Evolutionary conservation across 2,888 invertebrate genomes (phyloP).

Genomic region (Plutella xylostella): DNA sequence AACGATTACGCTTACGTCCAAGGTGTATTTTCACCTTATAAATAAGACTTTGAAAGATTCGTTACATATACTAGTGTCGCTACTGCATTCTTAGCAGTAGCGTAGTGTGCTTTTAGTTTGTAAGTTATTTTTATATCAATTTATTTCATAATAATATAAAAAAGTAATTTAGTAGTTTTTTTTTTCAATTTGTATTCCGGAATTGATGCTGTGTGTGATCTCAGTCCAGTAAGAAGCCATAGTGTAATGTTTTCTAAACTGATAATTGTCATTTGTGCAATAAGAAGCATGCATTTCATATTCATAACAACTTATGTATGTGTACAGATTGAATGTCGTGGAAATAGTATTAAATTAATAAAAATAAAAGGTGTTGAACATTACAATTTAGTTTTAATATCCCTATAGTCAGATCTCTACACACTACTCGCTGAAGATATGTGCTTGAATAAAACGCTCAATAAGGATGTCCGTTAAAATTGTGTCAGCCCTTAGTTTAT

Average conservation of each 20-base stretch:
- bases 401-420: no score
- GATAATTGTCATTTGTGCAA: constrained; percentile 40
- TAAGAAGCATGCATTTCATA: constrained; percentile 36
- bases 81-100: constrained; percentile 11
- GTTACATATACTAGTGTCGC: constrained; percentile 49
- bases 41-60: constrained; percentile 56
- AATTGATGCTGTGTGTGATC: constrained; percentile 48
- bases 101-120: constrained; percentile 32
- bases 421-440: no score
- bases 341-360: constrained; percentile 38
- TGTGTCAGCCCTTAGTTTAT: no score
- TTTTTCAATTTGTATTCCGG: constrained; percentile 40
- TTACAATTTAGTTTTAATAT: constrained; percentile 22
- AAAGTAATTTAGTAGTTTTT: constrained; percentile 26
- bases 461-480: no score
- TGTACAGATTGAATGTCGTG: constrained; percentile 38
- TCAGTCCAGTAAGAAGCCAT: constrained; percentile 36
- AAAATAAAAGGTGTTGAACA: constrained; percentile 58
- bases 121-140: constrained; percentile 65
- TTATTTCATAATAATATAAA: constrained; percentile 54
- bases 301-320: no score
- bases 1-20: constrained; percentile 50
- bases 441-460: no score
- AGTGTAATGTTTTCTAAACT: constrained; percentile 15
- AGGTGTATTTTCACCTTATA: constrained; percentile 48